Conservation (phyloP, 23 tunicate species). For the Trididemnum clinides region DNA sequence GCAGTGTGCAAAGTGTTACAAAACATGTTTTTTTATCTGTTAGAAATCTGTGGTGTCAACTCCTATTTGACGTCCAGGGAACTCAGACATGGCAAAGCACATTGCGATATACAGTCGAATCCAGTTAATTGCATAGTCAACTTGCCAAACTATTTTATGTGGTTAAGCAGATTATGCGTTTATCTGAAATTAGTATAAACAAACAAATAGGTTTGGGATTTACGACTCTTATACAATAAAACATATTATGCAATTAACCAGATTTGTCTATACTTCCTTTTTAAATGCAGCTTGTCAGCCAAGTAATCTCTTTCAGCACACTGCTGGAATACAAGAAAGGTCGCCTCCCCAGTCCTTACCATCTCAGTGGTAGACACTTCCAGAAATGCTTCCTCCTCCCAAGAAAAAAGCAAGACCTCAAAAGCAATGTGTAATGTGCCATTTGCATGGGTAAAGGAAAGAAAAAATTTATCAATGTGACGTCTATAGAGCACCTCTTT, state of each 20-base stretch:
- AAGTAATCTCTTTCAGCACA: neutral
- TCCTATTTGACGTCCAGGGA: neutral
- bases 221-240: too few relatives aligned
- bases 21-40: neutral
- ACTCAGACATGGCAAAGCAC: neutral
- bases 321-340: neutral
- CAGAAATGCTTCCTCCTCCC: neutral
- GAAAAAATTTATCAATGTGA: neutral
- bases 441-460: neutral
- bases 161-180: too few relatives aligned
- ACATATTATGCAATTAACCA: too few relatives aligned
- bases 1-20: conserved; percentile 4
- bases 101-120: too few relatives aligned
- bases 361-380: neutral
- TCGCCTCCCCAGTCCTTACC: neutral
- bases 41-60: neutral
- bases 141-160: too few relatives aligned
- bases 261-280: neutral
- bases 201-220: too few relatives aligned
- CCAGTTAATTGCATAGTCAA: too few relatives aligned
- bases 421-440: too few relatives aligned
- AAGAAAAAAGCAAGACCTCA: neutral
- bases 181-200: too few relatives aligned
- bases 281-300: neutral
- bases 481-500: neutral